A percentile compares a stretch with the other conserved stretches of the same genome.
Conservation (phyloP, 2,113 vertebrate genomes). For the Psilopogon haemacephalus region DNA sequence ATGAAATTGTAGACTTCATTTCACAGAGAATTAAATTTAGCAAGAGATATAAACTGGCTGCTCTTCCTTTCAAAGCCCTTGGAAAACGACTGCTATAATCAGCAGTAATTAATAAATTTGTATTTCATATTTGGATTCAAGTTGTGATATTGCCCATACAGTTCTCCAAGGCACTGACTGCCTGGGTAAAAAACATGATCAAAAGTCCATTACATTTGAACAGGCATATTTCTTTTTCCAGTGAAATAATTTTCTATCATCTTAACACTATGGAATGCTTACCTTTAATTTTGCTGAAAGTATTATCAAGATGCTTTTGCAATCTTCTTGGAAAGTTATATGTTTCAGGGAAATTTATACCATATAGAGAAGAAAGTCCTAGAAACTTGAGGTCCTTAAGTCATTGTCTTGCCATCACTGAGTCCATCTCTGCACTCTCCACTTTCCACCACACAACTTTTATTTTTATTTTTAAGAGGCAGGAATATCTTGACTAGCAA, state of each 20-base stretch:
- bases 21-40: background rate
- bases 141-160: fast-evolving
- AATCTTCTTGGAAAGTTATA: background rate
- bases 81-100: background rate
- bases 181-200: background rate
- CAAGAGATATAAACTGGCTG: background rate
- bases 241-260: background rate
- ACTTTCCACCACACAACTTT: too few species aligned
- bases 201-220: background rate
- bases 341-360: background rate
- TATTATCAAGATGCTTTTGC: background rate
- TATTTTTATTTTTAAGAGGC: background rate
- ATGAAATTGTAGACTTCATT: background rate
- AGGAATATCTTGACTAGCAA: background rate
- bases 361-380: background rate
- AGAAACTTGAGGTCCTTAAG: background rate
- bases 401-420: background rate
- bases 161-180: background rate
- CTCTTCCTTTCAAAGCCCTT: background rate
- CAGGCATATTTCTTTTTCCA: background rate
- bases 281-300: background rate
- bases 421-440: background rate
- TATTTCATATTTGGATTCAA: background rate
- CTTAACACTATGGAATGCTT: background rate
- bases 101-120: background rate